Percentiles rank a stretch among this genome's conserved stretches.
These are phyloP conservation scores for Calidris pugnax DNA, from an alignment of 2,113 vertebrate genomes.

Conservation along the genomic window DNA sequence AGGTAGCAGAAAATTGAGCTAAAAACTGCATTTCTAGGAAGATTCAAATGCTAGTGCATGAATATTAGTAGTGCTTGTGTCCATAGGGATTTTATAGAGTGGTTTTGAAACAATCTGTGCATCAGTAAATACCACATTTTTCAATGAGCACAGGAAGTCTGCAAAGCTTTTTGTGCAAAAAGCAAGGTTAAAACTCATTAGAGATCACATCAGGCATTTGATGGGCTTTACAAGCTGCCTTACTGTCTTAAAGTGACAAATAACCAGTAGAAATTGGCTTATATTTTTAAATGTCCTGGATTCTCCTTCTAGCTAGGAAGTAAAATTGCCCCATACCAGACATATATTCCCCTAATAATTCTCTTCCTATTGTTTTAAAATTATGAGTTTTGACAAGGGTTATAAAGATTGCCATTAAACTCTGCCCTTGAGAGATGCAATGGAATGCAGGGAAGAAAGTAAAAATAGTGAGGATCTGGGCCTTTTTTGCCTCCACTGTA, in stretches of 20 bases:
- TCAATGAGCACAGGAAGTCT: constrained; percentile 42
- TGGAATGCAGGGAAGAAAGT: not conserved
- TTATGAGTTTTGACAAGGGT: constrained; percentile 27
- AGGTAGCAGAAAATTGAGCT: not conserved
- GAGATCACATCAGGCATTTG: constrained; percentile 46
- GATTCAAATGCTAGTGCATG: not conserved
- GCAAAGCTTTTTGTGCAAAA: constrained; percentile 63
- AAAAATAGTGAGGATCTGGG: not conserved
- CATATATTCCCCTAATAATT: not conserved
- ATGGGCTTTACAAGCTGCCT: constrained; percentile 31
- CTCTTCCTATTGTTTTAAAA: not conserved
- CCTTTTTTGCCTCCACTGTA: not conserved
- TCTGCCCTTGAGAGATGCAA: not conserved
- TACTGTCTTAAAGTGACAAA: constrained; percentile 48
- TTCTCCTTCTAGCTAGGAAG: constrained; percentile 1
- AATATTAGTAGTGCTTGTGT: constrained; percentile 9
- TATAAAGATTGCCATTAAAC: constrained; percentile 14
- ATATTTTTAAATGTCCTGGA: constrained; percentile 20
- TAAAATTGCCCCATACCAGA: constrained; percentile 14
- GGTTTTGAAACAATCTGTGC: constrained; percentile 41
- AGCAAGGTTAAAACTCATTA: constrained; percentile 62
- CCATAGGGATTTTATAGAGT: constrained; percentile 50
- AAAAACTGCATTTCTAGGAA: not conserved
- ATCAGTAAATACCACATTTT: constrained; percentile 48
- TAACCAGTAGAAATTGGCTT: constrained; percentile 37